phyloP scores from a whole-genome alignment of 2,797 vertebrate genomes.

The Pseudochromis fuscus region DNA sequence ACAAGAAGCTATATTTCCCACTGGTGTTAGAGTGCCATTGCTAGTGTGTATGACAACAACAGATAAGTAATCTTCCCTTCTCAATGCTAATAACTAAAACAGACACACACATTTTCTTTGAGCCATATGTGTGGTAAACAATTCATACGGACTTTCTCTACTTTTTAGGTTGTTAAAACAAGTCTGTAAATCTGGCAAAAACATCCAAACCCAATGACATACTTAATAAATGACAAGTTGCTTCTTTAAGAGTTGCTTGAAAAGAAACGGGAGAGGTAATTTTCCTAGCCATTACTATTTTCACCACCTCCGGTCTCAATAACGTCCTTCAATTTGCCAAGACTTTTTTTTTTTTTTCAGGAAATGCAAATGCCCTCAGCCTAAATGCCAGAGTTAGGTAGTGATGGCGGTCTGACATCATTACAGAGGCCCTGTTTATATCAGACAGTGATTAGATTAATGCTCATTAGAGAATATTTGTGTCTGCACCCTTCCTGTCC shows the following conservation, averaged over 20 bases:
- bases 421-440: constrained; percentile 84
- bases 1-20: constrained; percentile 75
- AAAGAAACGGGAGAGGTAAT: constrained; percentile 44
- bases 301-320: constrained; percentile 2
- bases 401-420: constrained; percentile 76
- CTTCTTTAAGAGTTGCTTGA: constrained; percentile 39
- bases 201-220: constrained; percentile 43
- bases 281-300: constrained; percentile 50
- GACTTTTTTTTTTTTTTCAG: constrained; percentile 53
- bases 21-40: constrained; percentile 55
- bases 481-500: constrained; percentile 86
- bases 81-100: constrained; percentile 55
- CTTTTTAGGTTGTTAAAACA: constrained; percentile 27
- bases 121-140: constrained; percentile 43
- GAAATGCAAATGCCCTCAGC: constrained; percentile 85
- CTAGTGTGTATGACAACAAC: constrained; percentile 59
- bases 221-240: constrained; percentile 47
- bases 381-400: constrained; percentile 80
- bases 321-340: constrained; percentile 71
- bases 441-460: constrained; percentile 91
- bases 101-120: constrained; percentile 47
- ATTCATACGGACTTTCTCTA: constrained; percentile 21
- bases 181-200: constrained; percentile 27
- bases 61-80: constrained; percentile 64
- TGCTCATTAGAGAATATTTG: constrained; percentile 91